Evolutionary conservation across 2,888 invertebrate species (phyloP).

Genomic region (Parascotia fuliginaria): DNA sequence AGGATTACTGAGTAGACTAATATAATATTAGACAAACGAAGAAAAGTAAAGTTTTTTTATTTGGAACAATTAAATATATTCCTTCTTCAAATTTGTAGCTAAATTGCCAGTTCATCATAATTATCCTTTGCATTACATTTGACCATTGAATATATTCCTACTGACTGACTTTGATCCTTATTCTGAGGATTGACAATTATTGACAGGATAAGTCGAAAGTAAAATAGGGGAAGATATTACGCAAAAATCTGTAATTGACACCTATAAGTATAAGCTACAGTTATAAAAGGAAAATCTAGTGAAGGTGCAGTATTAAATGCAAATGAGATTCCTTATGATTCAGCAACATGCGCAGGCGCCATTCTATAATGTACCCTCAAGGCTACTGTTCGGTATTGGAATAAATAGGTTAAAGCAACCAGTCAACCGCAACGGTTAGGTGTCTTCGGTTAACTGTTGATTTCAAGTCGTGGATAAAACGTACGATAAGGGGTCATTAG

Average conservation of each 20-base stretch:
- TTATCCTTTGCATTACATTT: no score
- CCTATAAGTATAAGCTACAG: background rate
- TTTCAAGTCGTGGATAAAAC: slow-evolving; percentile 37
- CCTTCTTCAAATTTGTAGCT: no score
- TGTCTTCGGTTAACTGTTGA: slow-evolving; percentile 48
- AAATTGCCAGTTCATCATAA: no score
- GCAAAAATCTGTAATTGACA: background rate
- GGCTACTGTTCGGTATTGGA: slow-evolving; percentile 49
- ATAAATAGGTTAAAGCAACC: slow-evolving; percentile 42
- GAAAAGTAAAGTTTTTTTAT: no score
- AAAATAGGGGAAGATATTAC: no score
- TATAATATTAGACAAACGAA: no score
- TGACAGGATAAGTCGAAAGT: no score
- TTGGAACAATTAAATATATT: no score
- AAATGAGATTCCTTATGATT: slow-evolving; percentile 49
- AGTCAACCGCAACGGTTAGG: slow-evolving; percentile 53
- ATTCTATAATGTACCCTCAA: slow-evolving; percentile 44
- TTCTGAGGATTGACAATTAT: no score
- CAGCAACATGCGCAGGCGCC: slow-evolving; percentile 44
- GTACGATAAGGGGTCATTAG: slow-evolving; percentile 56
- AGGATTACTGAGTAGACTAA: no score
- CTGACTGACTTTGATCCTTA: no score
- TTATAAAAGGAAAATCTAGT: background rate
- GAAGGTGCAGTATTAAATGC: slow-evolving; percentile 42
- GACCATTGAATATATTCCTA: no score